These are phyloP conservation scores for Dryas iulia DNA, from an alignment of 1,140 invertebrate species.

Conservation along the genomic window DNA sequence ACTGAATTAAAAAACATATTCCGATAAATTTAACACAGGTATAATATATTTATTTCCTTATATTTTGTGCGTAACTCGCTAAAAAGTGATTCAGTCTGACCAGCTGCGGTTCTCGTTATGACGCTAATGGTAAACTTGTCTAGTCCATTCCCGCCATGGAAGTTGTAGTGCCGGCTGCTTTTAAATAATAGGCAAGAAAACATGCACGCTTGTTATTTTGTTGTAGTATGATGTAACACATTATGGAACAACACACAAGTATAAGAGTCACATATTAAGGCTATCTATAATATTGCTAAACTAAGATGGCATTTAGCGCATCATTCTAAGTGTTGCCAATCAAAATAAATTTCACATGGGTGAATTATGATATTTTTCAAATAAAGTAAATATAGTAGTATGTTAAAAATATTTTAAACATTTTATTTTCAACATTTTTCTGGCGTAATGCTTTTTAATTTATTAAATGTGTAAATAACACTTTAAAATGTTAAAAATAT, in stretches of 20 bases:
- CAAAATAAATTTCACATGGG: not conserved
- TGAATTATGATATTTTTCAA: too few relatives aligned
- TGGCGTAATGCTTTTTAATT: too few relatives aligned
- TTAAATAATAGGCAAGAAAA: not conserved
- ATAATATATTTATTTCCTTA: slow-evolving; percentile 7
- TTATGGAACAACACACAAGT: not conserved
- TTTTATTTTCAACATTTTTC: too few relatives aligned
- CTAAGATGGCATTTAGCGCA: not conserved
- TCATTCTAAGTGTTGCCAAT: not conserved
- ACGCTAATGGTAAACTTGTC: slow-evolving; percentile 29
- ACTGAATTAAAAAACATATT: too few relatives aligned
- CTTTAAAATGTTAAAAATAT: too few relatives aligned
- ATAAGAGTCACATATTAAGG: not conserved
- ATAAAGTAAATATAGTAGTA: too few relatives aligned
- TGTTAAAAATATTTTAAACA: too few relatives aligned
- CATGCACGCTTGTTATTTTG: not conserved
- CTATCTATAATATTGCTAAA: too few relatives aligned
- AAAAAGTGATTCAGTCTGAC: slow-evolving; percentile 26
- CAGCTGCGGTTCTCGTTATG: slow-evolving; percentile 31
- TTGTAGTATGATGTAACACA: not conserved
- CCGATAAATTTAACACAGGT: not conserved
- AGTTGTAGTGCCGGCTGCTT: not conserved
- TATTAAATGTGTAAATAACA: too few relatives aligned
- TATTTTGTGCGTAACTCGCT: slow-evolving; percentile 16
- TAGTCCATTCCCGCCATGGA: slow-evolving; percentile 23